Evolutionary conservation across 2,113 vertebrate genomes (phyloP), one percentile per base, ranked within the genome.

Genomic region (Oryzias celebensis): DNA sequence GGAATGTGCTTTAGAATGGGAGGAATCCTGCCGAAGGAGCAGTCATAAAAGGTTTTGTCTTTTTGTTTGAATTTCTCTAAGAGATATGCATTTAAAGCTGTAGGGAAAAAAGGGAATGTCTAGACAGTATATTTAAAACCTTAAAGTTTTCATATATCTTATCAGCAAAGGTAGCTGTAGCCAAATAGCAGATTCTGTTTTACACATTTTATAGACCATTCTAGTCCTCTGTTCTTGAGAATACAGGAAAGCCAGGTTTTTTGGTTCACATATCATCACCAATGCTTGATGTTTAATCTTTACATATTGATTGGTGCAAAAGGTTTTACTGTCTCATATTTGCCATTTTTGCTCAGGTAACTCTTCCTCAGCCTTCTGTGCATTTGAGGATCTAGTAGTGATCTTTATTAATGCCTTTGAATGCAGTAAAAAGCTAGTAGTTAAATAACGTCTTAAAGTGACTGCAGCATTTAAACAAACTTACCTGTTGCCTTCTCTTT

Each of bases 281-380:
- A 80, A 71, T 48, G 73, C 57, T 65, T 64, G 60, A 66, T 66
- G 52, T 50, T 63, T 52, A 54, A 47, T 63, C 60, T 65, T 52
- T 36, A 36, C 31, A 36, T 36, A 17, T 15, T 45, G 16, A 17
- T 15, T 15, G 14, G 63, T 14, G 65, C 57, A 45, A 58, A 60
- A 49, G 24, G 28, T 59, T 66, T 75, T 75, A 65, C 73, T 59
- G 26, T 46, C 45, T 52, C 47, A 42, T 68, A 71, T 71, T 80
- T 85, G 3, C 70, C 69, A 58, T 52, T 66, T 49, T 59, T 77
- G 58, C 82, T 87, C 82, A 81, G 86, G 82, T 84, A 78, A 67
- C 49, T 56, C 52, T 65, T 68, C 66, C 67, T 82, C 69, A 75
- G 67, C 64, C 72, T 49, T 26, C 26, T 2, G 61, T 65, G 63